Conservation (phyloP, 2,888 invertebrate genomes). For the Apotomis capreana region DNA sequence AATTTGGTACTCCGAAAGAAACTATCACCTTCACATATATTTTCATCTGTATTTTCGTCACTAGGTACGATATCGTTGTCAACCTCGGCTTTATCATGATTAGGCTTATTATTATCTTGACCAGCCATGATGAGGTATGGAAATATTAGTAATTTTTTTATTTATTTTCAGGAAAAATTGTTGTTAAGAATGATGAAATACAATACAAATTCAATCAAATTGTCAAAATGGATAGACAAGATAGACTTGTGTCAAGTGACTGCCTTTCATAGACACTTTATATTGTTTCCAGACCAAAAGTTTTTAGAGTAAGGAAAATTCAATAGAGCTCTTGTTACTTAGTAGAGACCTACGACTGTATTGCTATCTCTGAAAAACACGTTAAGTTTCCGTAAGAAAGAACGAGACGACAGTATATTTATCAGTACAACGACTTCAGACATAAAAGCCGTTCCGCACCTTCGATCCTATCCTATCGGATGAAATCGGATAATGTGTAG, state of each 20-base stretch:
- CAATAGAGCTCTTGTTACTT: too few species aligned
- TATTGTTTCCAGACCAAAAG: not conserved
- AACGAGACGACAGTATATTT: too few species aligned
- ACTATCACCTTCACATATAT: slow-evolving; percentile 59
- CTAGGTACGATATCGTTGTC: slow-evolving; percentile 52
- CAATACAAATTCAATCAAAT: not conserved
- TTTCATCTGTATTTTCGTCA: slow-evolving; percentile 53
- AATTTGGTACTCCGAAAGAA: slow-evolving; percentile 8
- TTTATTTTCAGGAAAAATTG: not conserved
- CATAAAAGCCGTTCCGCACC: too few species aligned
- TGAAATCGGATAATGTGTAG: too few species aligned
- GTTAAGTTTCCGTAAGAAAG: too few species aligned
- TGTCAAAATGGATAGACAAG: slow-evolving; percentile 34
- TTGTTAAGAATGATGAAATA: not conserved
- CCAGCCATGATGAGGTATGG: slow-evolving; percentile 57
- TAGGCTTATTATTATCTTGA: slow-evolving; percentile 58
- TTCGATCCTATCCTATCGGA: too few species aligned
- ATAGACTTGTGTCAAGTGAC: slow-evolving; percentile 40
- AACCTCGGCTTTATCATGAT: slow-evolving; percentile 50
- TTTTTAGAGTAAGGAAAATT: too few species aligned
- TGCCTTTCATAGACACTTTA: slow-evolving; percentile 5
- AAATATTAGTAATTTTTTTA: slow-evolving; percentile 11
- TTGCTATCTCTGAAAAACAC: too few species aligned
- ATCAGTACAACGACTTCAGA: too few species aligned
- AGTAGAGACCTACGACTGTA: too few species aligned